Percentiles rank a stretch among this genome's conserved stretches.
Evolutionary conservation across 1,140 invertebrate species (phyloP).

Genomic region (Scaptomyza graminum): DNA sequence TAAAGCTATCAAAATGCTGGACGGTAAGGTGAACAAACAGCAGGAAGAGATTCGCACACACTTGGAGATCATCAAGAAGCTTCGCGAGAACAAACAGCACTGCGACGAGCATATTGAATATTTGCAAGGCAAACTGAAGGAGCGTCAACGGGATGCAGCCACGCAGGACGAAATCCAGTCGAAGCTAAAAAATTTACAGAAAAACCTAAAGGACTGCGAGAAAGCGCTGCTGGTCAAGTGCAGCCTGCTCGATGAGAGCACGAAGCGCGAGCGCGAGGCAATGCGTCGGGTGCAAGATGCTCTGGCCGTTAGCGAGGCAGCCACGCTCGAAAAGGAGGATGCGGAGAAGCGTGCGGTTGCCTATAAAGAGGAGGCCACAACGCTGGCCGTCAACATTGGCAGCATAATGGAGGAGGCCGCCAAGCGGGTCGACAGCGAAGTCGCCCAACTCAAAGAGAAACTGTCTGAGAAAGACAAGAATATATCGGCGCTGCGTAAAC

Average conservation of each 20-base stretch:
- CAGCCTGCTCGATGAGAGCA: constrained; percentile 41
- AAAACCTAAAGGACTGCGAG: constrained; percentile 55
- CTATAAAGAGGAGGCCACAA: constrained; percentile 64
- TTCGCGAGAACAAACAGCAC: constrained; percentile 62
- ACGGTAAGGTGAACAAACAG: constrained; percentile 37
- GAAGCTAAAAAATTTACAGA: constrained; percentile 37
- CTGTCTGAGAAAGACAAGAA: constrained; percentile 85
- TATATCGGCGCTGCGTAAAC: constrained; percentile 70
- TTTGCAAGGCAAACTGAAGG: constrained; percentile 34
- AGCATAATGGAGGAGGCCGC: constrained; percentile 86
- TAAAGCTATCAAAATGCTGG: constrained; percentile 47
- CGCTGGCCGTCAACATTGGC: constrained; percentile 66
- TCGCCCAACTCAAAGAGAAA: constrained; percentile 85
- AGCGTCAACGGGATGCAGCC: background rate
- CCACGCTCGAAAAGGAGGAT: constrained; percentile 84
- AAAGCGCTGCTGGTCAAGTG: constrained; percentile 34
- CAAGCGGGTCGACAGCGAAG: constrained; percentile 86
- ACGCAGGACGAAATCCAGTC: constrained; percentile 2
- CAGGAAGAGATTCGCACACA: constrained; percentile 61
- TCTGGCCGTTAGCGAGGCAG: constrained; percentile 84
- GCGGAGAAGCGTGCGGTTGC: constrained; percentile 66
- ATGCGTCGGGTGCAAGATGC: constrained; percentile 84
- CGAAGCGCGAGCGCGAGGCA: constrained; percentile 47
- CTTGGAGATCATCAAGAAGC: constrained; percentile 50
- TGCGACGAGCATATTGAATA: constrained; percentile 35